A percentile compares a stretch with the other conserved stretches of the same genome.
phyloP scores from a whole-genome alignment of 2,888 invertebrate species.

The Yponomeuta cagnagella region DNA sequence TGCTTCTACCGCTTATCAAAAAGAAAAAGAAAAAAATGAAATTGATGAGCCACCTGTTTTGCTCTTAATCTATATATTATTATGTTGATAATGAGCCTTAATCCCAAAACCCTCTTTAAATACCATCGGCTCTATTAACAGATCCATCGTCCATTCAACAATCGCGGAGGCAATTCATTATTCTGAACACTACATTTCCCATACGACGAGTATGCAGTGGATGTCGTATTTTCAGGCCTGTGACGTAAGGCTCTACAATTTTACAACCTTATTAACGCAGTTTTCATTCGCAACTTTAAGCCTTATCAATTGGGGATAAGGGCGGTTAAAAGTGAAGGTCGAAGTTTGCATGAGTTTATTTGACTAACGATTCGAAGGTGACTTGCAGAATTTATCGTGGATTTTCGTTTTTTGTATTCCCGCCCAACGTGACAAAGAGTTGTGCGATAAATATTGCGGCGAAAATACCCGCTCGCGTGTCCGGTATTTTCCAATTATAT shows the following conservation, averaged over 20 bases:
- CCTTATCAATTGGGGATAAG: slow-evolving; percentile 19
- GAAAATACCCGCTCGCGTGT: slow-evolving; percentile 25
- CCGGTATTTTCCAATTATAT: slow-evolving; percentile 45
- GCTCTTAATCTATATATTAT: neutral
- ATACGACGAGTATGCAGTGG: slow-evolving; percentile 39
- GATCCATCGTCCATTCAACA: neutral
- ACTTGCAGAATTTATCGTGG: slow-evolving; percentile 57
- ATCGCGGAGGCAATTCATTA: slow-evolving; percentile 32
- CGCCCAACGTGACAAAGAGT: slow-evolving; percentile 51
- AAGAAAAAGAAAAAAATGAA: too few species aligned
- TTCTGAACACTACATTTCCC: slow-evolving; percentile 43
- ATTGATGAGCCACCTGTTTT: neutral
- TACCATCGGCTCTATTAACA: neutral
- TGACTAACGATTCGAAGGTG: slow-evolving; percentile 65
- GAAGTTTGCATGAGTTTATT: slow-evolving; percentile 42
- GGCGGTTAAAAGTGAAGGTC: slow-evolving; percentile 20
- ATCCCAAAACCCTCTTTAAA: neutral
- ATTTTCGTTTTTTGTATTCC: slow-evolving; percentile 52
- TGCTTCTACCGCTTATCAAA: too few species aligned
- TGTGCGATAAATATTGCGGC: slow-evolving; percentile 50
- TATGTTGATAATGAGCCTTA: neutral
- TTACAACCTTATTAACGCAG: neutral
- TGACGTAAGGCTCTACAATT: slow-evolving; percentile 35
- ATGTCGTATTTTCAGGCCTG: slow-evolving; percentile 48
- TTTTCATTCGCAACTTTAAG: neutral